phyloP scores from a whole-genome alignment of 2,888 invertebrate genomes.

The Scelioninae gen. 2 region DNA sequence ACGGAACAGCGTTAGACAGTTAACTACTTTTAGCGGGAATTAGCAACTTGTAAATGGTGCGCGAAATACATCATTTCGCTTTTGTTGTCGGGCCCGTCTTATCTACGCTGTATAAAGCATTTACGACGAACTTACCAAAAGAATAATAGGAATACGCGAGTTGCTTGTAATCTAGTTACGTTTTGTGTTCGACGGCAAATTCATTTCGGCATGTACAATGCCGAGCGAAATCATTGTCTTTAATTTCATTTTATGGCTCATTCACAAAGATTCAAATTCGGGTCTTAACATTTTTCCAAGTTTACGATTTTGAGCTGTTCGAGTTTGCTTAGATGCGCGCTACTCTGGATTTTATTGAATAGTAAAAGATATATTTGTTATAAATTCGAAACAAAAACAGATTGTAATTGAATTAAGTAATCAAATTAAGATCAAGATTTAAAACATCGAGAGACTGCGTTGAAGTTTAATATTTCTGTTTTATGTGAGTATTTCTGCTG shows the following conservation, averaged over 20 bases:
- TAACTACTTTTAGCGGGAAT: constrained; percentile 58
- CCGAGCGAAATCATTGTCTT: constrained; percentile 9
- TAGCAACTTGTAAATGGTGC: constrained; percentile 58
- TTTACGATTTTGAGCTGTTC: too few relatives aligned
- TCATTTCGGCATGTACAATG: constrained; percentile 8
- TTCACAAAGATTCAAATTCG: not conserved
- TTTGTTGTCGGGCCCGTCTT: constrained; percentile 47
- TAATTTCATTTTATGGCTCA: constrained; percentile 20
- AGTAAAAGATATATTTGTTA: too few relatives aligned
- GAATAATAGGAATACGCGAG: constrained; percentile 40
- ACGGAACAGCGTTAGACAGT: constrained; percentile 51
- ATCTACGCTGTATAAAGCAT: constrained; percentile 35
- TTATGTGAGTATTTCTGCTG: too few relatives aligned
- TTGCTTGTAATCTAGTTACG: constrained; percentile 34
- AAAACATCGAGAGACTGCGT: too few relatives aligned
- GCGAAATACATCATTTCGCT: constrained; percentile 50
- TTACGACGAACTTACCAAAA: constrained; percentile 46
- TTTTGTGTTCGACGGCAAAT: constrained; percentile 36
- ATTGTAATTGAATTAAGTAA: too few relatives aligned
- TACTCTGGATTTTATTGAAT: too few relatives aligned
- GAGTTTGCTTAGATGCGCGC: too few relatives aligned
- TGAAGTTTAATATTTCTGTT: too few relatives aligned
- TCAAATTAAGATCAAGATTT: too few relatives aligned
- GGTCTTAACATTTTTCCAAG: constrained; percentile 2
- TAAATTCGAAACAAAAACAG: too few relatives aligned